Conservation (phyloP, 2,113 vertebrate genomes). For the pig (Sus scrofa) region T2T-Sscrofa CM000814.6:66567501-66568000, state of each 20-base stretch:
- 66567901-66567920: background rate
- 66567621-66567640: background rate
- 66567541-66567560: background rate
- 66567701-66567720: background rate
- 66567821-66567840: background rate
- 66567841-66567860: background rate
- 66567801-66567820: background rate
- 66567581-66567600: background rate
- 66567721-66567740: background rate
- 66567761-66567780: background rate
- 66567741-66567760: background rate
- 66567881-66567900: background rate
- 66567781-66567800: background rate
- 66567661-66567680: background rate
- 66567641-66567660: background rate
- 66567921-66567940: background rate
- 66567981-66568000: background rate
- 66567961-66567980: background rate
- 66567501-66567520: background rate
- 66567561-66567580: background rate
- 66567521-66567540: background rate
- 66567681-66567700: background rate
- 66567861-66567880: background rate
- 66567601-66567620: background rate
- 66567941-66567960: fast-evolving